These are phyloP conservation scores for Sceliomorpha sp. DNA, from an alignment of 2,888 invertebrate species.

Conservation along the genomic window DNA sequence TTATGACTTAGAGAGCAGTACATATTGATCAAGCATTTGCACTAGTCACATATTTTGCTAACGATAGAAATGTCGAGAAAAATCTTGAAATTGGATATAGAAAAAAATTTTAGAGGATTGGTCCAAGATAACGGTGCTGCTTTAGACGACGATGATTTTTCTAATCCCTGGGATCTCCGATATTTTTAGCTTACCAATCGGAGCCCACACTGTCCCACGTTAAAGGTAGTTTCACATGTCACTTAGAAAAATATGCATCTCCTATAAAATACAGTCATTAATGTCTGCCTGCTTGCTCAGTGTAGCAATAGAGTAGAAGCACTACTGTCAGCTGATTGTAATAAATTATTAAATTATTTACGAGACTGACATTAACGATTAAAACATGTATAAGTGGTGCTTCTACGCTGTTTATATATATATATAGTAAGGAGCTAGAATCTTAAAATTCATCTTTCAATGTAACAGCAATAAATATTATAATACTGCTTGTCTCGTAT, in stretches of 20 bases:
- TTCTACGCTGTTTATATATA: too few relatives aligned
- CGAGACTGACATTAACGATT: too few relatives aligned
- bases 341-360: too few relatives aligned
- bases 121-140: conserved; percentile 53
- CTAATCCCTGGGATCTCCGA: conserved; percentile 74
- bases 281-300: conserved; percentile 83
- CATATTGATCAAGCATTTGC: conserved; percentile 9
- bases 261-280: conserved; percentile 60
- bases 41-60: conserved; percentile 17
- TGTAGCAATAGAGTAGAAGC: conserved; percentile 4
- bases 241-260: conserved; percentile 69
- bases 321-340: too few relatives aligned
- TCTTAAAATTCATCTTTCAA: too few relatives aligned
- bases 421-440: too few relatives aligned
- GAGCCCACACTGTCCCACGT: conserved; percentile 77
- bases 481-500: too few relatives aligned
- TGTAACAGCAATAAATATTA: too few relatives aligned
- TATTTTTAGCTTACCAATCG: conserved; percentile 78
- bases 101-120: conserved; percentile 58
- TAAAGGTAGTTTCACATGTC: conserved; percentile 72
- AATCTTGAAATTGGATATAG: conserved; percentile 21
- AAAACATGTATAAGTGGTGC: too few relatives aligned
- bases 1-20: neutral
- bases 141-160: conserved; percentile 60
- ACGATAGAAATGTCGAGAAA: conserved; percentile 2